Evolutionary conservation across 2,888 invertebrate genomes (phyloP).

Genomic region (Drosophila bunnanda): DNA sequence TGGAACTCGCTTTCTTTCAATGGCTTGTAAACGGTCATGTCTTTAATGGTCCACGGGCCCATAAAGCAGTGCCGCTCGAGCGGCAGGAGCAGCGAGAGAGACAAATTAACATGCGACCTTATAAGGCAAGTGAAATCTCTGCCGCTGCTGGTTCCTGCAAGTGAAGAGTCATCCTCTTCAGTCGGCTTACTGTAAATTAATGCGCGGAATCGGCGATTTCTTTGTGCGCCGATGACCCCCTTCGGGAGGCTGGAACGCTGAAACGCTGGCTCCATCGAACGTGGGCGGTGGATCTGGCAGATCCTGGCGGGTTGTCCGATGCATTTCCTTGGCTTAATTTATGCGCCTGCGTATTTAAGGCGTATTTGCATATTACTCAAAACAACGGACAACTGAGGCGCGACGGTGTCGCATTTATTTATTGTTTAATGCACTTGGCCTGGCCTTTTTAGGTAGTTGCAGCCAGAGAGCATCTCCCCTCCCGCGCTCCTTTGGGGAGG

Average conservation of each 20-base stretch:
- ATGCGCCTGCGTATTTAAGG: conserved; percentile 69
- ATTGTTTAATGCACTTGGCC: conserved; percentile 73
- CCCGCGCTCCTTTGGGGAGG: conserved; percentile 8
- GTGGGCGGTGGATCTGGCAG: conserved; percentile 25
- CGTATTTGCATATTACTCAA: conserved; percentile 78
- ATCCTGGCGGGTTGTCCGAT: conserved; percentile 55
- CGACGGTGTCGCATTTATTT: conserved; percentile 70
- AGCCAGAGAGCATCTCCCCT: conserved; percentile 12
- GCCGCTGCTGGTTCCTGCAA: conserved; percentile 41
- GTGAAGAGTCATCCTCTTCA: conserved; percentile 55
- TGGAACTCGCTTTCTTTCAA: conserved; percentile 53
- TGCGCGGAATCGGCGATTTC: conserved; percentile 58
- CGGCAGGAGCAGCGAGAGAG: conserved; percentile 47
- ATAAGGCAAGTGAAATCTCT: conserved; percentile 70
- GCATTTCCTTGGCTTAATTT: conserved; percentile 74
- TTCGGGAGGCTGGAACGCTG: conserved; percentile 45
- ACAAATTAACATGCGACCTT: conserved; percentile 58
- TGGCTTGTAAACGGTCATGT: conserved; percentile 63
- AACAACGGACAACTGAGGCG: conserved; percentile 57
- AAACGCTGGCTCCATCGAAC: conserved; percentile 38
- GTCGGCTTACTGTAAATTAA: conserved; percentile 67
- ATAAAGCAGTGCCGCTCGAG: conserved; percentile 34
- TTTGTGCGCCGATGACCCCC: conserved; percentile 73
- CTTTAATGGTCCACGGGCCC: conserved; percentile 42
- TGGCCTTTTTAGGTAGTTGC: conserved; percentile 70